A percentile compares a stretch with the other conserved stretches of the same genome.
These are phyloP conservation scores for Stigmatopora nigra DNA, from an alignment of 2,113 vertebrate genomes.

Conservation along the genomic window DNA sequence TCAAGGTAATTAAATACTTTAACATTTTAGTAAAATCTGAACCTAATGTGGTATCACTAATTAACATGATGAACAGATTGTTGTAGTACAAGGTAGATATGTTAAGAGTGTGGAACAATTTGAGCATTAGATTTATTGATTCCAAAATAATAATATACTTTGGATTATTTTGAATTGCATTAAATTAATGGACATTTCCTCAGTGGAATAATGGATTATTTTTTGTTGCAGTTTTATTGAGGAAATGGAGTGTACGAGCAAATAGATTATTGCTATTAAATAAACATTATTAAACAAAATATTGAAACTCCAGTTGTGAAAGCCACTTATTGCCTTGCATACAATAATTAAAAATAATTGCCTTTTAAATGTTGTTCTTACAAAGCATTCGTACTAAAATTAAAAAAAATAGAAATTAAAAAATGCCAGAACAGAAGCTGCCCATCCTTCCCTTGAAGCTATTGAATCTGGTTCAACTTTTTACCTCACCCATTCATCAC, in stretches of 20 bases:
- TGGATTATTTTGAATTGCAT: no score
- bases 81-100: no score
- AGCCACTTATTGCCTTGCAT: neutral
- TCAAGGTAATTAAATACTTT: no score
- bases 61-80: no score
- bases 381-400: neutral
- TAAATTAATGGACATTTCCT: no score
- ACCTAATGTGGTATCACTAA: no score
- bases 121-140: no score
- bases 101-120: no score
- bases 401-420: no score
- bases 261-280: neutral
- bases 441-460: slow-evolving; percentile 2
- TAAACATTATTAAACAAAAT: neutral
- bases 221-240: neutral
- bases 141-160: no score
- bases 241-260: neutral
- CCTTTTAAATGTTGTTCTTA: neutral
- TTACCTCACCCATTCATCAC: no score
- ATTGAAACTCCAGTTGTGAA: neutral
- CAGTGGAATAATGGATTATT: neutral
- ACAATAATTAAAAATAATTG: neutral
- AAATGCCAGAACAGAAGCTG: neutral
- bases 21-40: no score
- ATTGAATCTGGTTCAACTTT: neutral